A percentile compares a stretch with the other conserved stretches of the same genome.
These are phyloP conservation scores for Cryptops parisi DNA, from an alignment of 2,888 invertebrate genomes.

Conservation along the genomic window DNA sequence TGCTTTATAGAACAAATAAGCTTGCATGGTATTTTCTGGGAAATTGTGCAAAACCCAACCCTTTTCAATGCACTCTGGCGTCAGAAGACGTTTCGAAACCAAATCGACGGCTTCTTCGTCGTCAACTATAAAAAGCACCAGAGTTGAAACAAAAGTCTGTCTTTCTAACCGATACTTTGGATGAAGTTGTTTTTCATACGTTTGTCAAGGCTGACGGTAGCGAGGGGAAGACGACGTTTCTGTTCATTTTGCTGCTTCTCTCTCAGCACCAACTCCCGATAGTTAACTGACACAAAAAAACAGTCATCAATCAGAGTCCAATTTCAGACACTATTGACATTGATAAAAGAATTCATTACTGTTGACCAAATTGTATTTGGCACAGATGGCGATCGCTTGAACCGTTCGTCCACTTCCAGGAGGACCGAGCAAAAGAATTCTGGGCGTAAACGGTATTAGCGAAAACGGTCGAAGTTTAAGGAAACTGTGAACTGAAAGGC, in stretches of 20 bases:
- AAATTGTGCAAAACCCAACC: constrained; percentile 9
- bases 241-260: too few relatives aligned
- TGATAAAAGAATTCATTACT: too few relatives aligned
- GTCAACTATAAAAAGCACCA: neutral
- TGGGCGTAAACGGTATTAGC: constrained; percentile 4
- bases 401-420: constrained; percentile 6
- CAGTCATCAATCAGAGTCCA: too few relatives aligned
- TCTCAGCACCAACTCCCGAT: too few relatives aligned
- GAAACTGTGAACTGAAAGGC: neutral
- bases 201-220: too few relatives aligned
- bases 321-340: too few relatives aligned
- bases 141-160: too few relatives aligned
- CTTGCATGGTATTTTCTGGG: constrained; percentile 5
- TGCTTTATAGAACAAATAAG: neutral
- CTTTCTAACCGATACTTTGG: too few relatives aligned
- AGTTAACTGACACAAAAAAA: too few relatives aligned
- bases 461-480: neutral
- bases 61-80: neutral
- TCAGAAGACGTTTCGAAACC: neutral
- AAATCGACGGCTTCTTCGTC: constrained; percentile 3
- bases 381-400: neutral
- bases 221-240: too few relatives aligned
- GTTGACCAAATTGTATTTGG: constrained; percentile 7
- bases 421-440: constrained; percentile 8
- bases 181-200: too few relatives aligned